Conservation (phyloP, 2,888 invertebrate species). For the Nephrotoma appendiculata region DNA sequence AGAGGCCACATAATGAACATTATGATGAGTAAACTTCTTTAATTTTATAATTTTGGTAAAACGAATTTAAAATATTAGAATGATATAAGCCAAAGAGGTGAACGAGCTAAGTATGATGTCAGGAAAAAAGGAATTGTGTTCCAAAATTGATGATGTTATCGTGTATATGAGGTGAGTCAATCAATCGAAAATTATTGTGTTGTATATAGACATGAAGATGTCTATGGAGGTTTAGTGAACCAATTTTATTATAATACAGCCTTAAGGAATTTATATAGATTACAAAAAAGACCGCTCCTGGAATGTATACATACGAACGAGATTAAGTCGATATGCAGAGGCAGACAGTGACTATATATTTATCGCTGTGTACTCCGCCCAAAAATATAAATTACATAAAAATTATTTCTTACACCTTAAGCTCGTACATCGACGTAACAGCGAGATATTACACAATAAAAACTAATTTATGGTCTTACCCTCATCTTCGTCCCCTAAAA, state of each 20-base stretch:
- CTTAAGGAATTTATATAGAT: neutral
- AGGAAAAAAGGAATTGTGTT: neutral
- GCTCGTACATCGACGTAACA: neutral
- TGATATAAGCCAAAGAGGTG: neutral
- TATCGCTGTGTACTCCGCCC: neutral
- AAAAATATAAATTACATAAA: neutral
- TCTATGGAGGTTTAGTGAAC: neutral
- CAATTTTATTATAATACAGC: neutral
- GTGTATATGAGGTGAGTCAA: neutral
- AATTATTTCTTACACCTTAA: neutral
- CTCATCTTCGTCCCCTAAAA: neutral
- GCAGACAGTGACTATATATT: neutral
- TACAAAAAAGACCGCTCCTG: neutral
- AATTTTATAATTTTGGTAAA: neutral
- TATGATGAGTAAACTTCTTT: neutral
- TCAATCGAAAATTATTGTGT: neutral
- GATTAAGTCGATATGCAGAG: too few species aligned
- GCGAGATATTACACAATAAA: neutral
- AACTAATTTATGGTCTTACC: neutral
- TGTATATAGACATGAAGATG: neutral
- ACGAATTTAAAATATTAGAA: neutral
- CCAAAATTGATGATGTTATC: neutral
- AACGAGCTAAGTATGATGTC: neutral
- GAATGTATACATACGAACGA: neutral
- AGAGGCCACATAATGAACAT: neutral